Evolutionary conservation across 2,888 invertebrate genomes (phyloP), one percentile per base, ranked within the genome.

Genomic region (Zhuqinia jingwanae): DNA sequence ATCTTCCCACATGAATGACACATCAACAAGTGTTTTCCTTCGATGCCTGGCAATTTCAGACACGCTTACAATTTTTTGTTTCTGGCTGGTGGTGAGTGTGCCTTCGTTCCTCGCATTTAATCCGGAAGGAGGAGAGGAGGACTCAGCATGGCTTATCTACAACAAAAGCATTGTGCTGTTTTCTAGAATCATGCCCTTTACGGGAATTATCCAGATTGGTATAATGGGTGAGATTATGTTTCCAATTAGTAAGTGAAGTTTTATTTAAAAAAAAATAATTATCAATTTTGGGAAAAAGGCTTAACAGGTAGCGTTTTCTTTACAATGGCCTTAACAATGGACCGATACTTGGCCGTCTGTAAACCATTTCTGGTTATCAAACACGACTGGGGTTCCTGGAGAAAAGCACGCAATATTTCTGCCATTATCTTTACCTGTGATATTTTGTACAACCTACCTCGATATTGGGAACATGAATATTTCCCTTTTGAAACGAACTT

Each of bases 21-120:
- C 53, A 53, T 36, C 36, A 2, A 36, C 98, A 92, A 98, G 98
- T 93, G 97, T 97, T 92, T 95, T 98, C 92, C 94, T 99, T 88
- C 96, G 97, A 90, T 98, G 97, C 6, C 94, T 99, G 91, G 98
- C 98, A 22, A 95, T 97, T 91, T 97, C 97, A 93, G 99, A 99
- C 93, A 97, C 97, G 13, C 94, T 96, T 88, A 94, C 98, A 90
- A 96, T 98, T 91, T 93, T 97, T 90, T 96, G 97, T 20, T 2
- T 17, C 17, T 17, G 17, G 20, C 2, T 20, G n/a, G 20, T 53
- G 2, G 1, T 53, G 11, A 20, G 53, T 1, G n/a, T 53, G n/a
- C 53, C 53, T 17, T 53, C 53, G 6, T 8, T 53, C 0, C n/a
- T 53, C 6, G 17, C 20, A 2, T 53, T 53, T 17, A 53, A 53